Percentiles rank a stretch among this genome's conserved stretches.
Evolutionary conservation across 1,140 invertebrate species (phyloP).

Genomic region (Platyscapa corneri): DNA sequence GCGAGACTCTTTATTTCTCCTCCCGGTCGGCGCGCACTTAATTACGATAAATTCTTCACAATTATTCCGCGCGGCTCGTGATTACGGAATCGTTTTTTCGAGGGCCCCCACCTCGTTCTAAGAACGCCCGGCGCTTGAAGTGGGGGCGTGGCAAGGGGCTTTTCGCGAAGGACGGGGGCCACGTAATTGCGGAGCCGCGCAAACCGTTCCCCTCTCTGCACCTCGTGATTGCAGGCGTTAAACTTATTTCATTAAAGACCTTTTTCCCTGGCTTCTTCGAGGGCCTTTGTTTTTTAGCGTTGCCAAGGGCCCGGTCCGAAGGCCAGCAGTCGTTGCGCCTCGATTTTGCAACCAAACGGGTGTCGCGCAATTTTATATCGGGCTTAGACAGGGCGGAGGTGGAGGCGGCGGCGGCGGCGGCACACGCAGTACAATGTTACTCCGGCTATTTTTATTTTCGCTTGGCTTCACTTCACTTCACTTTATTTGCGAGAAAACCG

Average conservation of each 20-base stretch:
- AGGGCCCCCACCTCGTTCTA: conserved; percentile 4
- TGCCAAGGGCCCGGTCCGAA: too few relatives aligned
- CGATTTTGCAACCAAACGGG: neutral
- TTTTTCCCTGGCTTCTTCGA: neutral
- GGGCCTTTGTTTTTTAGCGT: neutral
- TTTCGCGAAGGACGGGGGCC: neutral
- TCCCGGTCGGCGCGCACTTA: neutral
- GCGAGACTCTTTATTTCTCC: neutral
- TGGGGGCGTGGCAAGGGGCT: conserved; percentile 37
- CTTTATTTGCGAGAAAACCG: conserved; percentile 3
- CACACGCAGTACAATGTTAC: conserved; percentile 16
- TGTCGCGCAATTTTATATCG: conserved; percentile 17
- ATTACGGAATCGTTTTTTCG: conserved; percentile 36
- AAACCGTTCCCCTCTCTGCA: neutral
- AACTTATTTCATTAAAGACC: conserved; percentile 12
- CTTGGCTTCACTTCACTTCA: neutral
- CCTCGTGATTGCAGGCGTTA: conserved; percentile 4
- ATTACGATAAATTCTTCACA: conserved; percentile 48
- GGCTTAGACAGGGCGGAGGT: neutral
- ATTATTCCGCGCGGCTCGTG: conserved; percentile 35
- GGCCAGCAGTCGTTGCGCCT: too few relatives aligned
- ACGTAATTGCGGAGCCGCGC: conserved; percentile 1
- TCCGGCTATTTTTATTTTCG: neutral
- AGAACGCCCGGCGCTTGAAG: conserved; percentile 12
- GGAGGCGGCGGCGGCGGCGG: too few relatives aligned